phyloP scores from a whole-genome alignment of 2,113 vertebrate species.

The Cynopterus brachyotis region DNA sequence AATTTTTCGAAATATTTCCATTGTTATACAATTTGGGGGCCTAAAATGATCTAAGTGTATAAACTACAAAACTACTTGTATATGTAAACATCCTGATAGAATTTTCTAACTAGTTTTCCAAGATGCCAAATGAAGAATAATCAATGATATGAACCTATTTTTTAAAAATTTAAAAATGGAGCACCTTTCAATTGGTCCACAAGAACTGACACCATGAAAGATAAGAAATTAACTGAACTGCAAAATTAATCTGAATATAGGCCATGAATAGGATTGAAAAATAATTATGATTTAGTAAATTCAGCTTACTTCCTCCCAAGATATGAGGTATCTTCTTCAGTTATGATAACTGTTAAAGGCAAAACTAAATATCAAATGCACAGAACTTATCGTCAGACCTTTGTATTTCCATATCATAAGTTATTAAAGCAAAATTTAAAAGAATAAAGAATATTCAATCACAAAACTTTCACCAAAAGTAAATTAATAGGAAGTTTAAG shows the following conservation, averaged over 20 bases:
- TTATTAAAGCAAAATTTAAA: neutral
- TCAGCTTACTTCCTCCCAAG: neutral
- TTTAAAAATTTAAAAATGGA: neutral
- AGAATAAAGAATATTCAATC: neutral
- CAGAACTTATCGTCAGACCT: neutral
- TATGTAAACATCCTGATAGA: neutral
- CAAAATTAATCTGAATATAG: constrained; percentile 12
- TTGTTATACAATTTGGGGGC: neutral
- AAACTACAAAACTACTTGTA: neutral
- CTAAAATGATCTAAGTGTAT: neutral
- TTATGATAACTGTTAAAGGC: constrained; percentile 26
- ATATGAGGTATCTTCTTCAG: neutral
- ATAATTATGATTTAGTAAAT: neutral
- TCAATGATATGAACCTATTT: neutral
- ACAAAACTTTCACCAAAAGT: neutral
- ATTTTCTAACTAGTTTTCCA: constrained; percentile 37
- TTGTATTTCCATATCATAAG: neutral
- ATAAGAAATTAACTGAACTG: neutral
- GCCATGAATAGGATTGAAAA: neutral
- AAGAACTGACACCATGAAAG: neutral
- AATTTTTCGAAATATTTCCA: neutral
- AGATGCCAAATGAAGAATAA: neutral
- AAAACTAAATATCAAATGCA: constrained; percentile 14
- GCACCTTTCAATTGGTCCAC: neutral
- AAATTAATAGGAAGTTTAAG: constrained; percentile 34